Conservation (phyloP, 35 echinoderm and acorn worm genomes). For the Ophiothrix spiculata region DNA sequence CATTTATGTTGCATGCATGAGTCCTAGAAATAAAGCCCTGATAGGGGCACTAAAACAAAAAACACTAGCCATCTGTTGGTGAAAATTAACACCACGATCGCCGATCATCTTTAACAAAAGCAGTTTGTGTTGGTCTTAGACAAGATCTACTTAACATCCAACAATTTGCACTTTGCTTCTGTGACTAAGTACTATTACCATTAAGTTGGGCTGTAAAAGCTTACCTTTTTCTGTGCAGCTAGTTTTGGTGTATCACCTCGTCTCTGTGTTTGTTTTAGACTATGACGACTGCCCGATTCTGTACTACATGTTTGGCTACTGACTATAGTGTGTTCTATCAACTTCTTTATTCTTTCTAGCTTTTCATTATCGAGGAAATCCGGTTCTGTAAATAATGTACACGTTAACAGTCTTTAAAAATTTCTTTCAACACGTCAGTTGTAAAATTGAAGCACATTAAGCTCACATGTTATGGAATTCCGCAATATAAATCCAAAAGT, state of each 20-base stretch:
- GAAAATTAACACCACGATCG: no score
- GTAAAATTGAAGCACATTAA: background rate
- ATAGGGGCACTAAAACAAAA: no score
- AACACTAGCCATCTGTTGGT: no score
- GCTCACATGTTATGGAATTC: background rate
- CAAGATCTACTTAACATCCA: no score
- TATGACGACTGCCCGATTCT: background rate
- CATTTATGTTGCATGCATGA: no score
- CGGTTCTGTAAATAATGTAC: background rate
- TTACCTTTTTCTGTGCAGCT: conserved; percentile 33
- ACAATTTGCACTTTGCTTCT: no score
- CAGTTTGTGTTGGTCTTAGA: no score
- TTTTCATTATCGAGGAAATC: conserved; percentile 14
- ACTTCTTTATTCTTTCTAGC: conserved; percentile 3
- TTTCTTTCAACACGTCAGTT: background rate
- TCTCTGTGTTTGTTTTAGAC: background rate
- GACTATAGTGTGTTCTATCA: background rate
- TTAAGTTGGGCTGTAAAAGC: no score
- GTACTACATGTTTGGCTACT: background rate
- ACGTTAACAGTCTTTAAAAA: background rate
- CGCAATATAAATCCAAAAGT: background rate
- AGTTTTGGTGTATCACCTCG: background rate
- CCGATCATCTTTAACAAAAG: no score
- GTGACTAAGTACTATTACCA: no score
- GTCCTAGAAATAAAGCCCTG: no score